Percentiles rank a stretch among this genome's conserved stretches.
Conservation (phyloP, 2,888 invertebrate genomes). For the Rhamnusium bicolor region DNA sequence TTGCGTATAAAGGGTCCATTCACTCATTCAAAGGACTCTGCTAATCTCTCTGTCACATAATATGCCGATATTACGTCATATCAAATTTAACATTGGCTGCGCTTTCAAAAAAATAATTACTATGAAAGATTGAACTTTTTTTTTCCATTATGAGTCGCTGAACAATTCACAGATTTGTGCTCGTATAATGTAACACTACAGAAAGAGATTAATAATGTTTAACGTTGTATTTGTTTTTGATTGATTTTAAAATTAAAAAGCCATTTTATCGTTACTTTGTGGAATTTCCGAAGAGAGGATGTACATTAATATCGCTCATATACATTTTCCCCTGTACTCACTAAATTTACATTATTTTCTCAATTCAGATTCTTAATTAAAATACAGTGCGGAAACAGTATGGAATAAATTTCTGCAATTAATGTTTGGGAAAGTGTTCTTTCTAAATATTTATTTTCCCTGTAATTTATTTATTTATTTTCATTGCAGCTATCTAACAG, state of each 20-base stretch:
- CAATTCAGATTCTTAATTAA: no score
- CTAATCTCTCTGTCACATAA: conserved; percentile 8
- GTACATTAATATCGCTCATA: no score
- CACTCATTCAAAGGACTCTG: background rate
- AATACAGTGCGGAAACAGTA: no score
- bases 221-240: background rate
- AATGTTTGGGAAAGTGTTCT: no score
- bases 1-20: conserved; percentile 15
- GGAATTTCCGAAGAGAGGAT: no score
- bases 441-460: no score
- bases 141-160: background rate
- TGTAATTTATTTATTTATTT: no score
- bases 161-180: background rate
- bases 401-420: no score
- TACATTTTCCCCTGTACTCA: no score
- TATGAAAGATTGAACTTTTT: background rate
- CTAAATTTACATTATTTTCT: no score
- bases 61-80: conserved; percentile 2
- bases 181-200: background rate
- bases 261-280: no score
- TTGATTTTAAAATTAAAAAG: background rate
- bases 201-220: background rate
- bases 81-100: conserved; percentile 8
- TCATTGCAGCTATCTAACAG: no score
- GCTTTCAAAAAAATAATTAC: conserved; percentile 12